Percentiles rank a stretch among this genome's conserved stretches.
These are phyloP conservation scores for Torymus auratus DNA, from an alignment of 2,888 invertebrate genomes.

Conservation along the genomic window DNA sequence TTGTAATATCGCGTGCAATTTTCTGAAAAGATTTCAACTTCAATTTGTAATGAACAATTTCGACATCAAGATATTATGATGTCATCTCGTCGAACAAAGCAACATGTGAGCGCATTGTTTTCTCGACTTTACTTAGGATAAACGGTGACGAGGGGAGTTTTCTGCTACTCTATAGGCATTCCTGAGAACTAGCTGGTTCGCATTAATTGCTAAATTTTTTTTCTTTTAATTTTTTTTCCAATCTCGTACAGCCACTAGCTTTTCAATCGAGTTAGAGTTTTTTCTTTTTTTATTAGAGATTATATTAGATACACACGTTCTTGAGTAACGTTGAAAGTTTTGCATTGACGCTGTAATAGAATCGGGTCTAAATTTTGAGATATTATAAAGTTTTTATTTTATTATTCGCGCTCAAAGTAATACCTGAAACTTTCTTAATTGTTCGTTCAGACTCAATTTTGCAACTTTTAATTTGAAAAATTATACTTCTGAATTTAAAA, in stretches of 20 bases:
- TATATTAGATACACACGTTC: slow-evolving; percentile 30
- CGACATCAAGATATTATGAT: no score
- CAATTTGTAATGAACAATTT: no score
- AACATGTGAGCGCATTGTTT: slow-evolving; percentile 44
- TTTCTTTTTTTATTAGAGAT: no score
- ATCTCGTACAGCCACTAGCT: slow-evolving; percentile 67
- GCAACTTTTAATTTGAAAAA: slow-evolving; percentile 24
- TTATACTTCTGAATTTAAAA: slow-evolving; percentile 2
- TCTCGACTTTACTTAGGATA: slow-evolving; percentile 57
- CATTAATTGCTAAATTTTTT: slow-evolving; percentile 60
- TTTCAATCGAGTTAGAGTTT: slow-evolving; percentile 52
- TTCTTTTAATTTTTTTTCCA: slow-evolving; percentile 63
- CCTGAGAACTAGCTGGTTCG: slow-evolving; percentile 69
- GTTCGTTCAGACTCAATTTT: slow-evolving; percentile 10
- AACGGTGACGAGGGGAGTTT: slow-evolving; percentile 68
- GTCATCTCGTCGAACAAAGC: no score
- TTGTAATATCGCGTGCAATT: slow-evolving; percentile 15
- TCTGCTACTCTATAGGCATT: slow-evolving; percentile 70
- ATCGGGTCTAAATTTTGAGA: not conserved
- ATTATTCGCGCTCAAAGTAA: not conserved
- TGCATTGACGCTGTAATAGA: slow-evolving; percentile 25
- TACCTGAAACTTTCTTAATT: not conserved
- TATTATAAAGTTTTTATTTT: slow-evolving; percentile 11
- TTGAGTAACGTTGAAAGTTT: slow-evolving; percentile 27
- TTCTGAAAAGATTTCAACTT: not conserved